Base-by-base conservation (phyloP, 1,140 invertebrate species). In the Mercenaria mercenaria region DNA sequence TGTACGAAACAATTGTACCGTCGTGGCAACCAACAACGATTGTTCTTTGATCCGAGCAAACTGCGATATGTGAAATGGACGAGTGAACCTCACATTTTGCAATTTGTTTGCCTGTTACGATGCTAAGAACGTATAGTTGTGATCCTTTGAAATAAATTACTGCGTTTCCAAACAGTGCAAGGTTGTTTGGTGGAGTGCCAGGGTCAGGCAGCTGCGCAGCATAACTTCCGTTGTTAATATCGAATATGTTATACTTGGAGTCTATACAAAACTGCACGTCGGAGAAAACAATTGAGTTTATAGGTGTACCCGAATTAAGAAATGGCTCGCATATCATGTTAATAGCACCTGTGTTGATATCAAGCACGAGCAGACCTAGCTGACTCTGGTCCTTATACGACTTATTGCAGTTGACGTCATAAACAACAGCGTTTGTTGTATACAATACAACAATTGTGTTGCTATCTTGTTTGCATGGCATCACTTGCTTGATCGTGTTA, bases 11-110 rank as follows among this genome's bases (percentile, higher is more conserved):
- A 8, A 96, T 84, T 0, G 93, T 89, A 1, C 95, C 95, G 83
- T 96, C 95, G 15, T 74, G 72, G 59, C 95, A 95, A 18, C 95
- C 95, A 20, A 94, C 92, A 10, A 96, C 82, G n/a, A 95, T 69
- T 0, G 95, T 95, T 50, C 93, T 83, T 10, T 95, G 90, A 81
- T 96, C 94, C 29, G 89, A 59, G 81, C 95, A 93, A 20, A 95
- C 79, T 34, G 82, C 84, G 18, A 96, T 26, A 52, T 74, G 80
- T 37, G 91, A 92, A 41, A 95, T 86, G 20, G 91, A 81, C 1
- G 92, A 92, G 72, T 96, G 94, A 0, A 95, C 93, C 23, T 95
- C 92, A 67, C 95, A 95, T n/a, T 69, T 86, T 1, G 92, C 95
- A 43, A 96, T 91, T n/a, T 61, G 15, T 37, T 76, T 77, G 20